Base-by-base conservation (phyloP, 1,140 invertebrate species). In the Lordiphosa clarofinis region DNA sequence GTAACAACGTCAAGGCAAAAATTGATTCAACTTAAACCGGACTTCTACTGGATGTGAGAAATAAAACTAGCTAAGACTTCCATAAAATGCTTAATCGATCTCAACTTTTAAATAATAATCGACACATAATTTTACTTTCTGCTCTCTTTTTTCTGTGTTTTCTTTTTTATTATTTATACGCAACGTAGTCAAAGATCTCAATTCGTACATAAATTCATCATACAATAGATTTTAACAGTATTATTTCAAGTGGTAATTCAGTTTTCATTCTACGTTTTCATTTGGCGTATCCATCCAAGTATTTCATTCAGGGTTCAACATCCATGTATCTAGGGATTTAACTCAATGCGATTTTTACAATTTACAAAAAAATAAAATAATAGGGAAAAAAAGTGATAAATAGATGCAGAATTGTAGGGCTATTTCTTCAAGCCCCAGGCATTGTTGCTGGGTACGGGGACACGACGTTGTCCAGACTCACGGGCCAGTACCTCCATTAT, bases 401-500 rank as follows among this genome's bases (percentile, higher is more conserved):
- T 46, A 21, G 24, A 4, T 37, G 9, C 28, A 12, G 12, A 19
- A 42, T 13, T 19, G 10, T 37, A 24, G 48, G 66, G 50, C 49
- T 88, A 89, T 56, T 87, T 84, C 31, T 87, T 88, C 3, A 89
- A 42, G 35, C 78, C 66, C 88, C 87, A 89, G 4, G 88, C 89
- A 78, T 91, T 91, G 44, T 91, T 88, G 73, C 90, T 91, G 8
- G 94, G 94, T 46, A 94, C 92, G 15, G 94, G 94, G 35, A 95
- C 93, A 84, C 94, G 94, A 3, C 94, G 90, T 79, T 94, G 93
- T 35, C 95, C 95, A 56, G 92, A 94, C 89, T 96, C 94, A 47
- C 94, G 91, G 63, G 94, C 92, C 49, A 96, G 81, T 44, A 96
- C 92, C 89, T 96, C 95, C 74, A 96, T 88, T 61, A 97, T 90